These are phyloP conservation scores for Sminthurides bifidus DNA, from an alignment of 1,140 invertebrate genomes.

Conservation along the genomic window DNA sequence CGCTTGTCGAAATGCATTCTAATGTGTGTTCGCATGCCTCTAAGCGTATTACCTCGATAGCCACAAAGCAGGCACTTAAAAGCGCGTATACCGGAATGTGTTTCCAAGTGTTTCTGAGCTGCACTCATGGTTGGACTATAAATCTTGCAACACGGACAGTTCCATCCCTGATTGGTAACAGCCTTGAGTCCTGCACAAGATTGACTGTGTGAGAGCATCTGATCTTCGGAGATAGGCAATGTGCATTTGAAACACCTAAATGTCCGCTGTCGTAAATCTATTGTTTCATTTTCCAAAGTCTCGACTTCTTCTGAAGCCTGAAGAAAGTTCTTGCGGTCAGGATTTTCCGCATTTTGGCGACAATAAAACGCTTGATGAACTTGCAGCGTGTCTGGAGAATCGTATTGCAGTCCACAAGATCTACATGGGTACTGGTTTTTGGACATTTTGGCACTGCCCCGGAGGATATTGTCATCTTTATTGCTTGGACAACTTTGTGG, in stretches of 20 bases:
- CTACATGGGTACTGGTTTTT: slow-evolving; percentile 69
- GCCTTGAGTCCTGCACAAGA: too few species aligned
- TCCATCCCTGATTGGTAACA: too few species aligned
- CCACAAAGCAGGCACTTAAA: slow-evolving; percentile 89
- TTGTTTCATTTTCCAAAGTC: too few species aligned
- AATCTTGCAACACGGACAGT: slow-evolving; percentile 81
- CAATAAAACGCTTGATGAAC: slow-evolving; percentile 92
- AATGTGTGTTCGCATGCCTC: slow-evolving; percentile 96
- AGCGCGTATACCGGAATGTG: slow-evolving; percentile 74
- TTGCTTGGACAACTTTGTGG: too few species aligned
- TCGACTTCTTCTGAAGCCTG: too few species aligned
- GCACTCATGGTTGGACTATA: slow-evolving; percentile 69
- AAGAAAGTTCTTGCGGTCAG: too few species aligned
- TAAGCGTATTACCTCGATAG: slow-evolving; percentile 89
- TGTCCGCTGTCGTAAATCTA: too few species aligned
- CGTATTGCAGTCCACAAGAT: slow-evolving; percentile 89
- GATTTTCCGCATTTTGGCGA: slow-evolving; percentile 57
- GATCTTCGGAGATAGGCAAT: too few species aligned
- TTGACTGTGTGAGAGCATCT: too few species aligned
- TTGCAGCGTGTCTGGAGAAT: slow-evolving; percentile 78
- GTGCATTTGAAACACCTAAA: too few species aligned
- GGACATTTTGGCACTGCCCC: too few species aligned
- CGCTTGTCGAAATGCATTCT: slow-evolving; percentile 88
- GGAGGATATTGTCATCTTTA: too few species aligned
- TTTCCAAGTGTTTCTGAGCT: slow-evolving; percentile 76